Percentiles rank a stretch among this genome's conserved stretches.
Conservation (phyloP, 2,113 vertebrate genomes). For the Rhinichthys klamathensis region DNA sequence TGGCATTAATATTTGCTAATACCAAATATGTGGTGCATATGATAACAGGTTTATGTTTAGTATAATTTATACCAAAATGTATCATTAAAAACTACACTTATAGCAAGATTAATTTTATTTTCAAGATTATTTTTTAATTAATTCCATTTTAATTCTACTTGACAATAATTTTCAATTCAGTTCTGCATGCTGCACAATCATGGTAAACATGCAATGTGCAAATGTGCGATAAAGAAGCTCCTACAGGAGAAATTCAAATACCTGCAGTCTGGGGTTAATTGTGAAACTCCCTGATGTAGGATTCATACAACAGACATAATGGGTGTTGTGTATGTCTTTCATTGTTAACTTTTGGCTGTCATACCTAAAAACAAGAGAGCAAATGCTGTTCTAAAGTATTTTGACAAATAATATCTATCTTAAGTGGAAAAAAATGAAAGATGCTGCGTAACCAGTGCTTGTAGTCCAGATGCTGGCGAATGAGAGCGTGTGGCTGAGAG, state of each 20-base stretch:
- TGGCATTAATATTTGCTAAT: not conserved
- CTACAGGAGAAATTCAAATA: conserved; percentile 55
- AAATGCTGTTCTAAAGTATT: not conserved
- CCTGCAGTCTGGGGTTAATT: conserved; percentile 83
- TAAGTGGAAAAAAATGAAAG: conserved; percentile 7
- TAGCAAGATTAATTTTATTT: too few relatives aligned
- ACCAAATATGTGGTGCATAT: not conserved
- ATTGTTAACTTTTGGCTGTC: conserved; percentile 80
- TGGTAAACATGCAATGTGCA: not conserved
- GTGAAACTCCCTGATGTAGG: conserved; percentile 80
- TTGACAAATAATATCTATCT: not conserved
- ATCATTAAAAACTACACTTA: too few relatives aligned
- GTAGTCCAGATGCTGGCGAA: conserved; percentile 79
- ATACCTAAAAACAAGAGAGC: conserved; percentile 68
- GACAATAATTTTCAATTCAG: not conserved
- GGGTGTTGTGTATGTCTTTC: conserved; percentile 81
- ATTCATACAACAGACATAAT: conserved; percentile 84
- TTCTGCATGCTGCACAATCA: not conserved
- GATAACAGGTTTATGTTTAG: not conserved
- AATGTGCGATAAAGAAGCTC: not conserved
- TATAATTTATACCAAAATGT: too few relatives aligned
- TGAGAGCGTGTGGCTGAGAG: conserved; percentile 76
- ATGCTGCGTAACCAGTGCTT: conserved; percentile 75
- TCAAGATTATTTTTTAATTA: too few relatives aligned
- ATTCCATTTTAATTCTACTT: too few relatives aligned